Evolutionary conservation across 53 echinoderm and acorn worm species (phyloP).

Genomic region (Astropecten irregularis): DNA sequence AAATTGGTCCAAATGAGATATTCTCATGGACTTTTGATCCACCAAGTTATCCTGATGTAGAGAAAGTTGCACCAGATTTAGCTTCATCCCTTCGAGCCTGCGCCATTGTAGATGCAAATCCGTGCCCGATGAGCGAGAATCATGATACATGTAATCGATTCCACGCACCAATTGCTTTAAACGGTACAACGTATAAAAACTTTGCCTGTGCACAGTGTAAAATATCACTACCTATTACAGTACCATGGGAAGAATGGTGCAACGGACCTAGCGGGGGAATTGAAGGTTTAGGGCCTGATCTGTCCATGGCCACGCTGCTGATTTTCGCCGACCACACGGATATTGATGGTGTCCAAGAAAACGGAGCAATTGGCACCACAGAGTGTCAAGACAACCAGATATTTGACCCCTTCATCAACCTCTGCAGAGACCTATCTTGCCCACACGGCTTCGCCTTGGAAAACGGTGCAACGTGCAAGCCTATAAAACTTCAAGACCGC

Average conservation of each 20-base stretch:
- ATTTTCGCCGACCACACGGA: slow-evolving; percentile 20
- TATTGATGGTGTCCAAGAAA: background rate
- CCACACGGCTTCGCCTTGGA: background rate
- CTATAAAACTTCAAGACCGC: too few species aligned
- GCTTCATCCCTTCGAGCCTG: background rate
- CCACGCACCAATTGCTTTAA: background rate
- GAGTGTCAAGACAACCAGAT: slow-evolving; percentile 16
- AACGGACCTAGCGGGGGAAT: too few species aligned
- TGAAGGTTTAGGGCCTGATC: background rate
- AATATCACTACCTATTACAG: too few species aligned
- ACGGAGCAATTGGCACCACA: background rate
- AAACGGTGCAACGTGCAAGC: too few species aligned
- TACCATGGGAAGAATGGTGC: background rate
- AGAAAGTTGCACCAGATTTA: background rate
- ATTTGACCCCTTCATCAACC: slow-evolving; percentile 33
- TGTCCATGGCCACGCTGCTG: background rate
- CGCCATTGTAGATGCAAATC: background rate
- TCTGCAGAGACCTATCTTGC: slow-evolving; percentile 42
- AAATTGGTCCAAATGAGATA: too few species aligned
- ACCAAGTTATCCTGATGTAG: background rate
- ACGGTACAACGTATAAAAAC: background rate
- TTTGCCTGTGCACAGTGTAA: background rate
- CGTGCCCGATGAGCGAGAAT: background rate
- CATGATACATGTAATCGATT: background rate
- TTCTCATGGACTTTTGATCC: background rate